Base-by-base conservation (phyloP, 2,888 invertebrate species). In the Lepidonotus clava region DNA sequence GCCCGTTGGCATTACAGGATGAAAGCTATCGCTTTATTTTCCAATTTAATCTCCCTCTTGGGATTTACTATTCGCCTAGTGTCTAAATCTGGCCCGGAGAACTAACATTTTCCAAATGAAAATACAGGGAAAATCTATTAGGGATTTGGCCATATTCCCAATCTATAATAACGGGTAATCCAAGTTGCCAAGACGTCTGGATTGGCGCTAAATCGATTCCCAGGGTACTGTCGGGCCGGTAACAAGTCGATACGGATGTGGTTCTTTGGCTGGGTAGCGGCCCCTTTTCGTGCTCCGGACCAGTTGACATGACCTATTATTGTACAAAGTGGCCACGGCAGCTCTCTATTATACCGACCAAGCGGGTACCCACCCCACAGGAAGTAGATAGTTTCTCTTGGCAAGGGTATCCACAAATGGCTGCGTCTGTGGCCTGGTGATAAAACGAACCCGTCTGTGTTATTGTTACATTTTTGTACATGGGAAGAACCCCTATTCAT, bases 271-370 rank as follows among this genome's bases (percentile, higher is more conserved):
- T 11, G 34, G 34, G 32, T 34, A 8, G 8, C 11, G 36, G 38
- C 34, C 38, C 38, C 5, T 38, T 18, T n/a, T 34, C 71, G 8
- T 24, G 36, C 71, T n/a, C 71, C 21, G 36, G 36, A 34, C 71
- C 36, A 34, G 71, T 71, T 71, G 71, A 71, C 71, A 71, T 71
- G 71, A 71, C 71, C 71, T 71, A 71, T 71, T 34, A 71, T 71
- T 71, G 34, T 71, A 14, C 21, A 71, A 71, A 71, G 34, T 71
- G 38, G 71, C 71, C 18, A 24, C 0, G 21, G 14, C 6, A 38
- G 34, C 4, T 34, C 38, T 18, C n/a, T 38, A 71, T 71, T 36
- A 71, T 38, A 21, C 36, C 14, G 14, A 14, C 61, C 61, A 61
- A 61, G 61, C 28, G 61, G 61, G 28, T 14, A 61, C 28, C 61